Evolutionary conservation across 1,140 invertebrate genomes (phyloP).

Genomic region (Hycleus cichorii): DNA sequence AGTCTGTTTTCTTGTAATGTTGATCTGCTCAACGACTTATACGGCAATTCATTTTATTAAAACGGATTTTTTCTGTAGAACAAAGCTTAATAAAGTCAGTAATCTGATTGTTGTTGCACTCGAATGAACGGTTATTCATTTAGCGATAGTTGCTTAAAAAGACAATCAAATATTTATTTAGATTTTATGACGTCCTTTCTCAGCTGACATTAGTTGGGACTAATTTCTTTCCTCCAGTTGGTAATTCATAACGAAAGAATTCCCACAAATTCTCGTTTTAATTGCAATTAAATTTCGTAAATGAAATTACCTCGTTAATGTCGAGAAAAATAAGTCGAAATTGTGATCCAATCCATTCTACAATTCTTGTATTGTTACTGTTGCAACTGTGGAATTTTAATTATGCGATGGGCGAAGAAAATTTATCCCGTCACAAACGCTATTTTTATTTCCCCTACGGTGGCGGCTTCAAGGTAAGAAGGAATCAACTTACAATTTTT

Average conservation of each 20-base stretch:
- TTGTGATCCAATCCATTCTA: not conserved
- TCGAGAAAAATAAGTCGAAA: not conserved
- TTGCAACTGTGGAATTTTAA: too few species aligned
- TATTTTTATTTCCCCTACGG: slow-evolving; percentile 9
- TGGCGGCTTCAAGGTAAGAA: slow-evolving; percentile 6
- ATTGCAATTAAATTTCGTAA: not conserved
- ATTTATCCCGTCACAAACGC: not conserved
- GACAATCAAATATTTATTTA: not conserved
- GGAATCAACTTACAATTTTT: not conserved
- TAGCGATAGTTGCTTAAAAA: not conserved
- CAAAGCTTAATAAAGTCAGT: too few species aligned
- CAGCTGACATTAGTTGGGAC: too few species aligned
- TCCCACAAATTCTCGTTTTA: too few species aligned
- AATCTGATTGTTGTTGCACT: too few species aligned
- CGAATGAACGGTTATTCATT: not conserved
- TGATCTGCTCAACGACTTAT: too few species aligned
- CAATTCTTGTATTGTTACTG: not conserved
- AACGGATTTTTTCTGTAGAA: too few species aligned
- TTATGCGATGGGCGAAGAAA: not conserved
- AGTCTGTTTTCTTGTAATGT: too few species aligned
- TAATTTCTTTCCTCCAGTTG: too few species aligned
- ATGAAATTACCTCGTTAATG: not conserved
- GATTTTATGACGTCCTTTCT: not conserved
- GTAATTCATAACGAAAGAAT: too few species aligned
- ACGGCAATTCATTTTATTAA: too few species aligned